Evolutionary conservation across 2,888 invertebrate genomes (phyloP).

Genomic region (Lasioglossum zephyrum): DNA sequence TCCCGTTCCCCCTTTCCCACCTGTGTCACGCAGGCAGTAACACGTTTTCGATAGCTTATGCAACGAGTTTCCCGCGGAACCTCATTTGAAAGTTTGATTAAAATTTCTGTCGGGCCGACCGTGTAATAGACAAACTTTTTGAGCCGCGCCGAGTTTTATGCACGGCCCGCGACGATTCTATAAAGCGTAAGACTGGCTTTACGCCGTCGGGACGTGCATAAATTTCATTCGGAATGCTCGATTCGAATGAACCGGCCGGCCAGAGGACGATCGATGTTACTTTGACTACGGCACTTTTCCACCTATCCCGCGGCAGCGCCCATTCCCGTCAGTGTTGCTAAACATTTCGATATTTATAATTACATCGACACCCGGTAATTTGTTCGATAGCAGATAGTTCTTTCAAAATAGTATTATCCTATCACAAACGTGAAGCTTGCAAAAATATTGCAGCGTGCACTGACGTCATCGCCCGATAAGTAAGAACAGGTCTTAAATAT

Average conservation of each 20-base stretch:
- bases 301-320: not conserved
- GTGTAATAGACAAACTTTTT: slow-evolving; percentile 68
- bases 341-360: not conserved
- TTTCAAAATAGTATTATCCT: not conserved
- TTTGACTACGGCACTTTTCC: not conserved
- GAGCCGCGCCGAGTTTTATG: slow-evolving; percentile 61
- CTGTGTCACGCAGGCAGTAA: slow-evolving; percentile 59
- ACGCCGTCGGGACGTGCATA: slow-evolving; percentile 50
- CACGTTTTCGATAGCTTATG: slow-evolving; percentile 68
- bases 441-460: not conserved
- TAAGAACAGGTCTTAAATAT: not conserved
- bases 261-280: not conserved
- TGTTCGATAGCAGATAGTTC: not conserved
- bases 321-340: not conserved
- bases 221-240: slow-evolving; percentile 41
- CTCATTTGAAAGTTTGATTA: slow-evolving; percentile 75
- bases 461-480: not conserved
- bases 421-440: not conserved
- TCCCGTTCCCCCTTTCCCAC: not conserved
- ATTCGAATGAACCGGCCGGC: slow-evolving; percentile 12
- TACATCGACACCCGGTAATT: not conserved
- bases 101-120: slow-evolving; percentile 64
- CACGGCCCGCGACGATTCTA: slow-evolving; percentile 60
- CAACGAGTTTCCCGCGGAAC: slow-evolving; percentile 61
- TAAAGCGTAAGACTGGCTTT: slow-evolving; percentile 53